Evolutionary conservation across 2,113 vertebrate species (phyloP).

Genomic region (Monopterus albus): DNA sequence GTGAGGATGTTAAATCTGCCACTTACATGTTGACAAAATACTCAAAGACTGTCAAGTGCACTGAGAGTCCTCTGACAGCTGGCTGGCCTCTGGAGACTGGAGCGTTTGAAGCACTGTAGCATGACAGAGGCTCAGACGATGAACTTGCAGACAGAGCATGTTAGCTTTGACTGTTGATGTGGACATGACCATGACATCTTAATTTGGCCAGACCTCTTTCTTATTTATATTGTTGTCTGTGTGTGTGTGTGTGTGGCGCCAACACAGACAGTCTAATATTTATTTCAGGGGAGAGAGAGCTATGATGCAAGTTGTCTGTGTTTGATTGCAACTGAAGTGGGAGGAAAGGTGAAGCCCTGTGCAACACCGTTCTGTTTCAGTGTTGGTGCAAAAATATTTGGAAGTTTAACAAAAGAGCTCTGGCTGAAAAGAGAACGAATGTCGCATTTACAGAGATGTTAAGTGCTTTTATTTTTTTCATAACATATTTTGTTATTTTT

Average conservation of each 20-base stretch:
- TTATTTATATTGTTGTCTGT: constrained; percentile 72
- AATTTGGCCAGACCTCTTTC: constrained; percentile 50
- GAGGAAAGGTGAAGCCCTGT: constrained; percentile 40
- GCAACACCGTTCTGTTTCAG: constrained; percentile 25
- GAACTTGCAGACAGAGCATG: constrained; percentile 23
- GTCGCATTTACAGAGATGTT: constrained; percentile 70
- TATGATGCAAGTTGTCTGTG: background rate
- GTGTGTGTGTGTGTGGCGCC: constrained; percentile 1
- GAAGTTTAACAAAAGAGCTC: background rate
- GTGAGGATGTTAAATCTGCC: constrained; percentile 38
- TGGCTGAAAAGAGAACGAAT: constrained; percentile 14
- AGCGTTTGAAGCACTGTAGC: constrained; percentile 56
- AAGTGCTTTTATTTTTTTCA: constrained; percentile 78
- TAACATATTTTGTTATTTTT: constrained; percentile 70
- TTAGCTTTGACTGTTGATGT: constrained; percentile 23
- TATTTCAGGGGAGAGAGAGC: constrained; percentile 65
- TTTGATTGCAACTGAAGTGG: constrained; percentile 29
- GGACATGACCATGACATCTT: constrained; percentile 45
- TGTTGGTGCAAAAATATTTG: constrained; percentile 36
- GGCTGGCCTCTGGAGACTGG: constrained; percentile 27
- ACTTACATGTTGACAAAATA: constrained; percentile 45
- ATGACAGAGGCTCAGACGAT: constrained; percentile 42
- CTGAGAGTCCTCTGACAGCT: constrained; percentile 53
- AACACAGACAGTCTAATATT: constrained; percentile 62
- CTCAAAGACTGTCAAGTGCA: constrained; percentile 57